Percentiles rank a stretch among this genome's conserved stretches.
Conservation (phyloP, 2,888 invertebrate genomes). For the Plagodis pulveraria region DNA sequence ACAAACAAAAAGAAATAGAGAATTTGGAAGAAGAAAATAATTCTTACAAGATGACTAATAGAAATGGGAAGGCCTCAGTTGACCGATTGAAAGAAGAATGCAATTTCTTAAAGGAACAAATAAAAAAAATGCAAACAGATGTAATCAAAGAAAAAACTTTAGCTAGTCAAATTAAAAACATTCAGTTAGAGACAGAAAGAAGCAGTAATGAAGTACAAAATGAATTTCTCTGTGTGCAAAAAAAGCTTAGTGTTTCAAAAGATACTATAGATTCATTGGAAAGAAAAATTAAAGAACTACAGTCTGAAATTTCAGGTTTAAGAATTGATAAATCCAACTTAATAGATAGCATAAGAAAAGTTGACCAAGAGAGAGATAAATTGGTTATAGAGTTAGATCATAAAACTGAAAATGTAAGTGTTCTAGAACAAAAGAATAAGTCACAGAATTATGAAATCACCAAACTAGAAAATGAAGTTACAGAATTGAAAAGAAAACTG, state of each 20-base stretch:
- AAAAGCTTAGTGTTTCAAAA: conserved; percentile 86
- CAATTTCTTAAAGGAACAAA: conserved; percentile 72
- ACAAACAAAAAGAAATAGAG: conserved; percentile 73
- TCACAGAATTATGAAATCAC: conserved; percentile 83
- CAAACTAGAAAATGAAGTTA: conserved; percentile 81
- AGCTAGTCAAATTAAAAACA: conserved; percentile 85
- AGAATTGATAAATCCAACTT: conserved; percentile 87
- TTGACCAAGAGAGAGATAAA: conserved; percentile 90
- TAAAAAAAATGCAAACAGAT: conserved; percentile 76
- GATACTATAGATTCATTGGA: conserved; percentile 85
- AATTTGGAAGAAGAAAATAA: conserved; percentile 75
- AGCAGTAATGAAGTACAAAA: conserved; percentile 88
- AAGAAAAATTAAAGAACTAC: conserved; percentile 83
- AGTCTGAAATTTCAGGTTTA: conserved; percentile 85
- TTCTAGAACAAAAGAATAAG: conserved; percentile 87
- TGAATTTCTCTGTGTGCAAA: conserved; percentile 87
- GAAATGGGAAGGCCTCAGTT: conserved; percentile 73
- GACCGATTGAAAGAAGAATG: conserved; percentile 76
- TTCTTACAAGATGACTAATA: conserved; percentile 74
- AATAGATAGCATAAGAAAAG: conserved; percentile 85
- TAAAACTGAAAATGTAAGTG: conserved; percentile 88
- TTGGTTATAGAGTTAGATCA: conserved; percentile 88
- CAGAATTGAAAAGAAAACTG: conserved; percentile 84
- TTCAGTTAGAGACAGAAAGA: conserved; percentile 91
- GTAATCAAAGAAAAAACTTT: conserved; percentile 78